phyloP scores from a whole-genome alignment of 2,888 invertebrate species.

The Sepioteuthis lessoniana region DNA sequence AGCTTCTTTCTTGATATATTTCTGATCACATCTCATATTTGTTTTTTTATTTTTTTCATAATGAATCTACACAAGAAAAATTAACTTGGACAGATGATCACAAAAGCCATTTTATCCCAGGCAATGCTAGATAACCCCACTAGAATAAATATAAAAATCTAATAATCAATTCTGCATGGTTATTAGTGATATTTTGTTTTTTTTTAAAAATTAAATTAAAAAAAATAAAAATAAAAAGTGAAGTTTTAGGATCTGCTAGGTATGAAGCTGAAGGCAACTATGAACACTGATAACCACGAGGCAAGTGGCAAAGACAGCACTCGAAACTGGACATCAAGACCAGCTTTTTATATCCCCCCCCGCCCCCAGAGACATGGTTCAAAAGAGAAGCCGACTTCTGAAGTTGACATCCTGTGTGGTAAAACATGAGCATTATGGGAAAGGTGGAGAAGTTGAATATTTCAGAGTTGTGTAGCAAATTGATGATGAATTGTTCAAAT shows the following conservation, averaged over 20 bases:
- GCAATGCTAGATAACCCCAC: constrained; percentile 33
- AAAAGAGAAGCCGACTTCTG: background rate
- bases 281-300: background rate
- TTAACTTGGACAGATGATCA: constrained; percentile 17
- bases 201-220: background rate
- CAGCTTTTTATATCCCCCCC: background rate
- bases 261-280: constrained; percentile 13
- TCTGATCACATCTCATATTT: too few species aligned
- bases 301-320: constrained; percentile 33
- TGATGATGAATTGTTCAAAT: background rate
- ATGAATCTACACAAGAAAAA: constrained; percentile 11
- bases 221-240: background rate
- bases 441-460: background rate
- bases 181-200: background rate
- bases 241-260: background rate
- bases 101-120: constrained; percentile 33
- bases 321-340: constrained; percentile 8
- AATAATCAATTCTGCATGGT: background rate
- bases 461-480: constrained; percentile 4
- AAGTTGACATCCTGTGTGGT: background rate
- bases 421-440: background rate
- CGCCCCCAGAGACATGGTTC: background rate
- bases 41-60: background rate
- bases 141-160: background rate
- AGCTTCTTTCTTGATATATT: too few species aligned